Conservation (phyloP, 2,888 invertebrate species). For the Chrysomela aeneicollis region DNA sequence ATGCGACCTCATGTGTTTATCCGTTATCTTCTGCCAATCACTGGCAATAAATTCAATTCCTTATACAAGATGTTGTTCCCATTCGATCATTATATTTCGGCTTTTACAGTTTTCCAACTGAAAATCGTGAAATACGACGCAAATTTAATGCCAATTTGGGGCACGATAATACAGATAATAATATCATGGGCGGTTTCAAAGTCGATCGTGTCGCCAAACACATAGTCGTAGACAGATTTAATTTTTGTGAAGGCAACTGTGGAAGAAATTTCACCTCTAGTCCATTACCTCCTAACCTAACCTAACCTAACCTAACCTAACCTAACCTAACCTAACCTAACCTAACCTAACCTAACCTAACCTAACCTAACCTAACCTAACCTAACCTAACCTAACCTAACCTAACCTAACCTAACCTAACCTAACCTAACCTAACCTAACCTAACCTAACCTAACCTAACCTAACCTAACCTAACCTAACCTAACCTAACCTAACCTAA, state of each 20-base stretch:
- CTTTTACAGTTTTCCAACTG: constrained; percentile 23
- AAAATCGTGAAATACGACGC: constrained; percentile 32
- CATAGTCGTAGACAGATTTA: constrained; percentile 6
- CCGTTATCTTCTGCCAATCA: constrained; percentile 28
- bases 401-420: no score
- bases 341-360: no score
- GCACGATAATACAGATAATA: constrained; percentile 24
- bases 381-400: no score
- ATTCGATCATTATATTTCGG: constrained; percentile 32
- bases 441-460: no score
- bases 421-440: no score
- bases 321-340: no score
- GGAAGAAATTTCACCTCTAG: no score
- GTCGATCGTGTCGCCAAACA: background rate
- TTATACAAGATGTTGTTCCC: constrained; percentile 25
- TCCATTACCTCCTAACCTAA: no score
- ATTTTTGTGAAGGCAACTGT: background rate
- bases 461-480: no score
- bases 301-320: no score
- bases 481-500: no score
- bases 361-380: no score
- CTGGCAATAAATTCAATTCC: constrained; percentile 27
- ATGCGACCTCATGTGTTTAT: constrained; percentile 33
- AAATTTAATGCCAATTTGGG: constrained; percentile 32
- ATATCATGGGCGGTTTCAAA: background rate